These are phyloP conservation scores for Standfussiana lucernea DNA, from an alignment of 2,888 invertebrate species.

Conservation along the genomic window DNA sequence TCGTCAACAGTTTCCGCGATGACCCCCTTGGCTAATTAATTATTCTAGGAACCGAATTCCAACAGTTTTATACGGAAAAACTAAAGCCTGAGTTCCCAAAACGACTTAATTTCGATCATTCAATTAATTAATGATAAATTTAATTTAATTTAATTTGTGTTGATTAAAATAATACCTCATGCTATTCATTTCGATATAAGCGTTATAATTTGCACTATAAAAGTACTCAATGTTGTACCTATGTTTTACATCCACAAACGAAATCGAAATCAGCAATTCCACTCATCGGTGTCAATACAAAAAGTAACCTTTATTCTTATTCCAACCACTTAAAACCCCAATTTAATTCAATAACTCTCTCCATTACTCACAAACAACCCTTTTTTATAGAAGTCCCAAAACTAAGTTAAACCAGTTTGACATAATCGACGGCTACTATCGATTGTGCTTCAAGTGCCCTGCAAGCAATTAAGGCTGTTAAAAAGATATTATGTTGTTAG, in stretches of 20 bases:
- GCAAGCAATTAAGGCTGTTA: conserved; percentile 43
- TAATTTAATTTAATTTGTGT: background rate
- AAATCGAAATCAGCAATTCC: conserved; percentile 6
- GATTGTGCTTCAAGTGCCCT: conserved; percentile 55
- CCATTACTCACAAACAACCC: conserved; percentile 19
- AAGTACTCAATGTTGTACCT: background rate
- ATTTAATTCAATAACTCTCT: conserved; percentile 31
- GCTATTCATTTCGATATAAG: background rate
- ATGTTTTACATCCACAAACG: background rate
- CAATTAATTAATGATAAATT: background rate
- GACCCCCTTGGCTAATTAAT: background rate
- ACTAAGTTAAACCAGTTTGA: conserved; percentile 40
- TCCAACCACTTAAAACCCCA: conserved; percentile 12
- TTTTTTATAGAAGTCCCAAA: conserved; percentile 25
- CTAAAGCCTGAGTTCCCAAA: background rate
- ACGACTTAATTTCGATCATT: background rate
- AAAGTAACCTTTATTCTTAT: background rate
- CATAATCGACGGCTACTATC: conserved; percentile 55
- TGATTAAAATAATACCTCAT: background rate
- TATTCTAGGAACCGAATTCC: background rate
- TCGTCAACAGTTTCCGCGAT: background rate
- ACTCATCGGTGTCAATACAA: conserved; percentile 1
- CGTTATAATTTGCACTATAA: background rate
- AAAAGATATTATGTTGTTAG: conserved; percentile 32
- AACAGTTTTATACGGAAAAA: background rate